A percentile compares a stretch with the other conserved stretches of the same genome.
Conservation (phyloP, 2,888 invertebrate species). For the Dolomedes plantarius region DNA sequence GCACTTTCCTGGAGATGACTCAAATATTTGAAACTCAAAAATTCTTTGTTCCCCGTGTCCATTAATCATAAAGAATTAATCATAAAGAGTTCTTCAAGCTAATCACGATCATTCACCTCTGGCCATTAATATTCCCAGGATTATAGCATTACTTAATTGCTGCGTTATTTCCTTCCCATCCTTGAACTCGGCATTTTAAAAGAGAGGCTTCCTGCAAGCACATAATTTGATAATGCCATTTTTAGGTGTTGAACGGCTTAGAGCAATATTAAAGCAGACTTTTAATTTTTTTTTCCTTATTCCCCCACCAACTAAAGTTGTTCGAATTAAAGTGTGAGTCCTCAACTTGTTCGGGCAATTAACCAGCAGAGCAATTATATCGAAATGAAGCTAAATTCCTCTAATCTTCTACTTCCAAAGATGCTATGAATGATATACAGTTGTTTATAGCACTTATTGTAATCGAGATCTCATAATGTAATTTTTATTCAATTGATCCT, state of each 20-base stretch:
- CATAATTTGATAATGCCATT: background rate
- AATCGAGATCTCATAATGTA: too few species aligned
- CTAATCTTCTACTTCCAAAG: too few species aligned
- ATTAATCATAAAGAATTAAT: slow-evolving; percentile 2
- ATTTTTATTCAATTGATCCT: too few species aligned
- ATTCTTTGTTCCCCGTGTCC: background rate
- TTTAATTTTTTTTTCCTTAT: too few species aligned
- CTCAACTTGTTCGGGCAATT: too few species aligned
- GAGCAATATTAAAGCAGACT: too few species aligned
- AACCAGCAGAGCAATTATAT: too few species aligned
- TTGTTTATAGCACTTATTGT: too few species aligned
- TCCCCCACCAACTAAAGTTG: too few species aligned
- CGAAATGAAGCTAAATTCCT: too few species aligned
- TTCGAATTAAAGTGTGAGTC: too few species aligned
- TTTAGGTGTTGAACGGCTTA: background rate
- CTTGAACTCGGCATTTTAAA: background rate
- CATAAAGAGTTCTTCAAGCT: background rate
- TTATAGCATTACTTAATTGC: background rate
- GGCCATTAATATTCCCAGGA: background rate
- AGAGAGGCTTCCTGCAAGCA: background rate
- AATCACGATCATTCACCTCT: background rate
- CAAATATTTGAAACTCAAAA: background rate
- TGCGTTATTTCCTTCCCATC: background rate
- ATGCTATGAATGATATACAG: too few species aligned
- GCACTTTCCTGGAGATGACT: background rate